Evolutionary conservation across 2,797 vertebrate species (phyloP).

Genomic region (Antennarius maculatus): DNA sequence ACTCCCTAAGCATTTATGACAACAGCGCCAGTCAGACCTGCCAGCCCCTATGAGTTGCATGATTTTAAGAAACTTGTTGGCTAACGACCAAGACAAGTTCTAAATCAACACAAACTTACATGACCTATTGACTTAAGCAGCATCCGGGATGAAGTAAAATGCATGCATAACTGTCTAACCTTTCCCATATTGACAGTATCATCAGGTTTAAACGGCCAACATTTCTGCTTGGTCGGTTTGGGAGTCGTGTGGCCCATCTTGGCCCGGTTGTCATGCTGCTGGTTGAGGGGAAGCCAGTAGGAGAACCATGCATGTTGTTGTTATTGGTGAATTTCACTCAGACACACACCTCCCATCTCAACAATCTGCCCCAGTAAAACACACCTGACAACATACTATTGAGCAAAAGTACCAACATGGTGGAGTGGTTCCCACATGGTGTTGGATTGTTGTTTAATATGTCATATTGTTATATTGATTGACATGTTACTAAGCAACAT

Average conservation of each 20-base stretch:
- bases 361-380: constrained; percentile 49
- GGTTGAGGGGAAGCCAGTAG: constrained; percentile 53
- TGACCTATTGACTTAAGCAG: constrained; percentile 57
- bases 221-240: constrained; percentile 46
- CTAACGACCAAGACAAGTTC: constrained; percentile 44
- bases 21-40: constrained; percentile 56
- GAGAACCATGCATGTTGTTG: constrained; percentile 58
- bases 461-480: not conserved
- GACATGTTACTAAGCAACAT: not conserved
- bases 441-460: not conserved
- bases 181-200: constrained; percentile 66
- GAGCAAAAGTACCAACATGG: not conserved
- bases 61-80: constrained; percentile 63
- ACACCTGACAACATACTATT: too few relatives aligned
- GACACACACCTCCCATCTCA: constrained; percentile 53
- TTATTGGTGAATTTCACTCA: constrained; percentile 54
- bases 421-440: not conserved
- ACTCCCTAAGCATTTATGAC: constrained; percentile 59
- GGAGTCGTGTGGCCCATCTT: constrained; percentile 14
- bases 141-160: constrained; percentile 63
- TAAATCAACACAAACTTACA: constrained; percentile 59
- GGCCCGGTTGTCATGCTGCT: constrained; percentile 12
- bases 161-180: constrained; percentile 38
- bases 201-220: constrained; percentile 49
- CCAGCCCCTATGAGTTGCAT: constrained; percentile 56